Percentiles rank a stretch among this genome's conserved stretches.
Evolutionary conservation across 2,113 vertebrate species (phyloP).

Genomic region (Corythornis cristatus): DNA sequence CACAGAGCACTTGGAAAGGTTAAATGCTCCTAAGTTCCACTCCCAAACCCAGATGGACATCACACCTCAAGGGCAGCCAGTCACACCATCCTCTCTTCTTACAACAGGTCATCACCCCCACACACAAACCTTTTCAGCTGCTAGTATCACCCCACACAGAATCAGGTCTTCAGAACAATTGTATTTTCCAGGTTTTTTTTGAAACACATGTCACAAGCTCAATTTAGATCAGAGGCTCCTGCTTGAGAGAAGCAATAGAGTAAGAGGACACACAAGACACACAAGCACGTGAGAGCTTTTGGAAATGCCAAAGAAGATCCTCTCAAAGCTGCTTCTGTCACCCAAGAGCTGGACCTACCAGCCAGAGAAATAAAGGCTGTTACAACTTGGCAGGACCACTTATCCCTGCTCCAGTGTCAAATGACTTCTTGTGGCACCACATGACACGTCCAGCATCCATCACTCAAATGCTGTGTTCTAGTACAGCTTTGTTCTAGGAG

Average conservation of each 20-base stretch:
- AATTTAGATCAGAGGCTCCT: background rate
- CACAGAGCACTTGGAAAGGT: background rate
- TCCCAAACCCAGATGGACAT: background rate
- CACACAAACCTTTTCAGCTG: background rate
- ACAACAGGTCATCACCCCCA: fast-evolving
- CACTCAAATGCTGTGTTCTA: background rate
- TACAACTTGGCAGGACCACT: conserved; percentile 2
- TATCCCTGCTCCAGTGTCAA: background rate
- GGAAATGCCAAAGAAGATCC: background rate
- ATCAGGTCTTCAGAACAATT: background rate
- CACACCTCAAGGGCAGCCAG: background rate
- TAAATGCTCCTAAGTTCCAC: background rate
- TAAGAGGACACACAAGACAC: background rate
- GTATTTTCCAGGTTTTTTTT: background rate
- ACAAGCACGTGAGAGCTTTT: fast-evolving
- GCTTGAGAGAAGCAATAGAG: background rate
- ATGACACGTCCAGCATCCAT: background rate
- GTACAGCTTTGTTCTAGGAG: background rate
- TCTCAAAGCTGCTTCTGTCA: background rate
- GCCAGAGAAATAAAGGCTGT: conserved; percentile 5
- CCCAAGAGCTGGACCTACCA: background rate
- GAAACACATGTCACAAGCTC: background rate
- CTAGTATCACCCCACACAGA: background rate
- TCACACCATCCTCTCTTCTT: background rate
- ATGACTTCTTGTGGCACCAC: background rate